phyloP scores from a whole-genome alignment of 2,113 vertebrate genomes.

The Cichladusa arquata region DNA sequence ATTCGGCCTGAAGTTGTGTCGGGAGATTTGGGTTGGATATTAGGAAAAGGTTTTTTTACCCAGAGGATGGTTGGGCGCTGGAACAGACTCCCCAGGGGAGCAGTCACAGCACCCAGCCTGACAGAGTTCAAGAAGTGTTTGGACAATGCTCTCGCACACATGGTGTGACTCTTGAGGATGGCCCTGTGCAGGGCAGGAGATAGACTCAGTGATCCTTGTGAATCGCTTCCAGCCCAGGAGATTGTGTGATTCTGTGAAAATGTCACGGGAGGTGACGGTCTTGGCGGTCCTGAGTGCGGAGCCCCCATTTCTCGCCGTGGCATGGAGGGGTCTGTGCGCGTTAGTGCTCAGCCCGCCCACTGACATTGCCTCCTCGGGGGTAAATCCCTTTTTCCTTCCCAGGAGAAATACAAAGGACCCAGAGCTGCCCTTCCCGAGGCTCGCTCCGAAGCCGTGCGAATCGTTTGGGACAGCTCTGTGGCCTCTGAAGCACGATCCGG shows the following conservation, averaged over 20 bases:
- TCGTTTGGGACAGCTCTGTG: not conserved
- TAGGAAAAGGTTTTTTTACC: not conserved
- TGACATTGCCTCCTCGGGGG: rapidly evolving
- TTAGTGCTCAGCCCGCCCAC: rapidly evolving
- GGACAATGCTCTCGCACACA: no score
- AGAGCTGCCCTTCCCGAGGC: not conserved
- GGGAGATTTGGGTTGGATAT: not conserved
- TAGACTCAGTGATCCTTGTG: no score
- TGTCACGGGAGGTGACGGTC: not conserved
- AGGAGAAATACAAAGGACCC: no score
- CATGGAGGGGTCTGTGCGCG: rapidly evolving
- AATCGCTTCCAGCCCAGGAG: not conserved
- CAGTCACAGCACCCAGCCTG: not conserved
- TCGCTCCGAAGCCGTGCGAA: rapidly evolving
- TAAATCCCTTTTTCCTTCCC: no score
- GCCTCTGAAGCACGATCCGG: not conserved
- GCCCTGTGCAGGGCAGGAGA: not conserved
- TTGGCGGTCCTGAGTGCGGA: not conserved
- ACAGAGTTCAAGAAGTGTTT: not conserved
- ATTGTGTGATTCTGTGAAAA: no score
- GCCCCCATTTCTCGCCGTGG: not conserved
- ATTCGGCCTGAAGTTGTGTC: not conserved
- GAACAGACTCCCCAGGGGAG: not conserved
- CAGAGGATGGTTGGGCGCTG: not conserved
- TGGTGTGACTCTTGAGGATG: not conserved